Evolutionary conservation across 2,888 invertebrate species (phyloP), one percentile per base, ranked within the genome.

Genomic region (Pseudoips prasinana): DNA sequence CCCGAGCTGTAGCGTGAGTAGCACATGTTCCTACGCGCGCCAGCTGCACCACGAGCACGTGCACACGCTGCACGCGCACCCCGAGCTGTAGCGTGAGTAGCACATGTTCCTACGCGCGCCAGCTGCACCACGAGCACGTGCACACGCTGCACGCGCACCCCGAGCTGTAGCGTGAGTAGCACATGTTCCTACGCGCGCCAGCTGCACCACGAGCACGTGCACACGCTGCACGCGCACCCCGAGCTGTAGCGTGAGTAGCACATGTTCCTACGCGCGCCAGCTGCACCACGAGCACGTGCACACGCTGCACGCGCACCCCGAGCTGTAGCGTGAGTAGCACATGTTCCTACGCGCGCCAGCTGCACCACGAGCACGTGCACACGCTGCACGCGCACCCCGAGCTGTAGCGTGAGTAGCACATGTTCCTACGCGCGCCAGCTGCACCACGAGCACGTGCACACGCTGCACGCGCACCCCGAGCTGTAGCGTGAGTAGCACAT

Each of bases 31-130:
- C 66, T 95, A 95, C 80, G 97, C 97, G 34, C 94, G 95, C 75
- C 93, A 93, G 64, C 92, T 96, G 68, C 94, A 94, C 81, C 93
- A 95, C 71, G 97, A 97, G 85, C 90, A 92, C 46, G 90, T 91
- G 63, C 93, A 95, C 70, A 96, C 95, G 33, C 88, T 94, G 48
- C 88, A 53, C 34, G 74, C 80, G 34, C 70, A 63, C 58, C 8
- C 54, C 7, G 71, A 74, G 8, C 90, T 90, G 46, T 91, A 92
- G 85, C 92, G 93, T 48, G 92, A 93, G 11, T 92, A 94, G 52
- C 94, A 96, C 90, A 95, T 98, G 46, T 96, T n/a, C 95, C 66
- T 95, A 95, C 80, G 97, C 97, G 34, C 94, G 95, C 75, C 93
- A 93, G 64, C 92, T 96, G 68, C 94, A 94, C 81, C 93, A 95